Base-by-base conservation (phyloP, 2,113 vertebrate species). In the Agelaius tricolor region DNA sequence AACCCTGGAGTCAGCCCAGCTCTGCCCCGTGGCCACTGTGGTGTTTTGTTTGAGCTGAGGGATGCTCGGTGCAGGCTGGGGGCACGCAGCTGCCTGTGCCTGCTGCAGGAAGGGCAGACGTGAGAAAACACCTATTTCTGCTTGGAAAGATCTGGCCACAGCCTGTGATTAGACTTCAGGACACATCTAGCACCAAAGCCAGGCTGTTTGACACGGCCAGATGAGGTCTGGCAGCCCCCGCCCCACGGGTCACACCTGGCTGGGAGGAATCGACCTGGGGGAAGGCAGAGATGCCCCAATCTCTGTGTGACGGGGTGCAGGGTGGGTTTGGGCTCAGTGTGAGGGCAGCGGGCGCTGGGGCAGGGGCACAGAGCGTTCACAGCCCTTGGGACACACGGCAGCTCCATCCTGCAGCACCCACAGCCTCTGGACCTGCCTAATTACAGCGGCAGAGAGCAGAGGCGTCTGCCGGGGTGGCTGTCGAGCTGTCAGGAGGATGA, bases 91-190 rank as follows among this genome's bases (percentile, higher is more conserved):
- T 33, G 39, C 66, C 69, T 6, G 57, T 2, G 2, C 0, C 66
- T 5, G 58, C 3, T 0, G 0, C 0, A 33, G 49, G 12, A 33
- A 35, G 68, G 71, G 66, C 43, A 27, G 19, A 54, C 0, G 1
- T 0, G 30, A 80, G 75, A 78, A 86, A 95, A 92, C 52, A 28
- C 43, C 68, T 23, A 43, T 88, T 90, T 73, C 83, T 77, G 76
- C 88, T n/a, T 6, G 33, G 47, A 37, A 27, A 13, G 22, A 17
- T 2, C 72, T 2, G 37, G 23, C 51, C 30, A 3, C 57, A 3
- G 52, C 0, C 65, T 77, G 46, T 30, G 13, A 41, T 78, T 87
- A 61, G 65, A 24, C 61, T 75, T 27, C 31, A 13, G 33, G 76
- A 46, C 49, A 37, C 75, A 54, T 37, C 82, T 27, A 33, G 65